A percentile compares a stretch with the other conserved stretches of the same genome.
These are phyloP conservation scores for Iselma pallidipennis DNA, from an alignment of 2,888 invertebrate species.

Conservation along the genomic window DNA sequence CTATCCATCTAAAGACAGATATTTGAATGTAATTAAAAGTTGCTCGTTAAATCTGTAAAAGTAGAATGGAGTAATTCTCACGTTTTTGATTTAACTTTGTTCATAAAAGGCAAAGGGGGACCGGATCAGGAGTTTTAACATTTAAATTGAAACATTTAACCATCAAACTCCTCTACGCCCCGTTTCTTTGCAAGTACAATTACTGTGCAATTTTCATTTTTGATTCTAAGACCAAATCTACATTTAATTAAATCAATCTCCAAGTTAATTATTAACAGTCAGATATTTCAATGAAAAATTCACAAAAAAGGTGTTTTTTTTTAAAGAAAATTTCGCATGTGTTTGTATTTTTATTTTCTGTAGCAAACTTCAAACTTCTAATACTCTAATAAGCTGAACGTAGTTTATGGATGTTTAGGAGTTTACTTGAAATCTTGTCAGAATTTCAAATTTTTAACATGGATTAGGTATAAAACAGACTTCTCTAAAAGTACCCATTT, in stretches of 20 bases:
- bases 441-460: neutral
- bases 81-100: constrained; percentile 36
- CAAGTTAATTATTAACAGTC: neutral
- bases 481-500: too few species aligned
- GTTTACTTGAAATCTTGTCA: neutral
- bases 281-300: neutral
- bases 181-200: neutral
- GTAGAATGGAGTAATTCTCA: constrained; percentile 35
- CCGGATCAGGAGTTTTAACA: neutral
- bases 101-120: constrained; percentile 19
- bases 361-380: constrained; percentile 39
- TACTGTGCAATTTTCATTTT: neutral
- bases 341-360: constrained; percentile 37
- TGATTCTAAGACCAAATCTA: neutral
- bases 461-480: too few species aligned
- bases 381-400: constrained; percentile 43
- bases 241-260: neutral
- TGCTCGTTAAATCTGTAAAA: constrained; percentile 35
- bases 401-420: constrained; percentile 36
- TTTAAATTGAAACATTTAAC: neutral
- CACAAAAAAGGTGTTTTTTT: too few species aligned
- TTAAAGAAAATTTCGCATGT: constrained; percentile 33
- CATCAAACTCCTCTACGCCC: neutral
- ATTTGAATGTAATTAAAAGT: constrained; percentile 34
- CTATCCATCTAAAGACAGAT: constrained; percentile 3